A percentile compares a stretch with the other conserved stretches of the same genome.
phyloP scores from a whole-genome alignment of 2,888 invertebrate species.

The Xiphydria camelus region DNA sequence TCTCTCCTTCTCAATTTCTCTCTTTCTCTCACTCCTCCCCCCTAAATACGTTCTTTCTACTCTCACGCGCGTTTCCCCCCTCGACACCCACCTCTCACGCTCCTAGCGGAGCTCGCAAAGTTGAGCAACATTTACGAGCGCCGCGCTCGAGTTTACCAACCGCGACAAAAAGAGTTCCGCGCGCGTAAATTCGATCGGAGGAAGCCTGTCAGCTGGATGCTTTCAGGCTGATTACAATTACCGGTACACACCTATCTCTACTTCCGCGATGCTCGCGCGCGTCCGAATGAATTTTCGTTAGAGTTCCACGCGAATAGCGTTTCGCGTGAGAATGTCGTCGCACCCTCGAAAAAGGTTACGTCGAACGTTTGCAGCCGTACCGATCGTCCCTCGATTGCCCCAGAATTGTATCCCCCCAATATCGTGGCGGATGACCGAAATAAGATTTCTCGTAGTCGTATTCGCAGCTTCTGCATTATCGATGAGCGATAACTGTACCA shows the following conservation, averaged over 20 bases:
- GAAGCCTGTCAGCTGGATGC: slow-evolving; percentile 15
- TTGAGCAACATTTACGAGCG: neutral
- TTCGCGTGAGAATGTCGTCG: too few species aligned
- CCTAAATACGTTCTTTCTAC: neutral
- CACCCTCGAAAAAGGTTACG: too few species aligned
- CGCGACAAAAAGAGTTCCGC: slow-evolving; percentile 13
- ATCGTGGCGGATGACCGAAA: slow-evolving; percentile 1
- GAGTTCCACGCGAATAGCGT: too few species aligned
- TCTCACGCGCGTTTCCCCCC: neutral
- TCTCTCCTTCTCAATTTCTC: neutral
- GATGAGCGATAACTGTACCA: too few species aligned
- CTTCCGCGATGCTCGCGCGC: neutral
- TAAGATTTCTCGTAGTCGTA: too few species aligned
- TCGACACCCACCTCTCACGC: neutral
- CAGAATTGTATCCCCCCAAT: too few species aligned
- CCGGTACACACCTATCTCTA: neutral
- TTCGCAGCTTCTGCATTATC: too few species aligned
- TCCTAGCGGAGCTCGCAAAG: neutral
- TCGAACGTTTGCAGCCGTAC: too few species aligned
- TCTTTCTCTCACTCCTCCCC: neutral
- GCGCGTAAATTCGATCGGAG: slow-evolving; percentile 20
- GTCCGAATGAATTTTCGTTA: too few species aligned
- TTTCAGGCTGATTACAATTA: slow-evolving; percentile 19
- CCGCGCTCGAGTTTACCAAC: slow-evolving; percentile 8
- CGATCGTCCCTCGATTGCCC: too few species aligned